A percentile compares a stretch with the other conserved stretches of the same genome.
These are phyloP conservation scores for Holocentrus rufus DNA, from an alignment of 2,797 vertebrate species.

Conservation along the genomic window DNA sequence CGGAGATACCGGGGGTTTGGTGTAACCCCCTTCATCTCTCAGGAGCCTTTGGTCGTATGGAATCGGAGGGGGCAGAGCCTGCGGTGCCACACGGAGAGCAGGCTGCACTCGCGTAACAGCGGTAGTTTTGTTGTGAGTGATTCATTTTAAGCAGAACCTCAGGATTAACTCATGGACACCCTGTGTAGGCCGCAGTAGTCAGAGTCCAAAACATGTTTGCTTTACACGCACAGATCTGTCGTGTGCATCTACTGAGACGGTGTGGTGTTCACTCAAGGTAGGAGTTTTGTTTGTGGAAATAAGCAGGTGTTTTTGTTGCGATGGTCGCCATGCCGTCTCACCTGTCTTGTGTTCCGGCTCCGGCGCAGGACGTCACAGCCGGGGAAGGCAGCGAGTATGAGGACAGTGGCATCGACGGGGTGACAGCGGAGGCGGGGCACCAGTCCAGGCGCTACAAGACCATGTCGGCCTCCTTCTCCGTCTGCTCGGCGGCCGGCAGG, in stretches of 20 bases:
- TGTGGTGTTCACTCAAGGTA: slow-evolving; percentile 14
- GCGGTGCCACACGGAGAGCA: slow-evolving; percentile 62
- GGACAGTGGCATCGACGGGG: slow-evolving; percentile 95
- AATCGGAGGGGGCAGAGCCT: slow-evolving; percentile 70
- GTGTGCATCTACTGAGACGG: slow-evolving; percentile 15
- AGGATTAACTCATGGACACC: slow-evolving; percentile 19
- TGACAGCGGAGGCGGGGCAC: slow-evolving; percentile 86
- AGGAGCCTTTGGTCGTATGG: slow-evolving; percentile 72
- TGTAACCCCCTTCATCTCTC: slow-evolving; percentile 74
- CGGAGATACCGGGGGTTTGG: slow-evolving; percentile 63
- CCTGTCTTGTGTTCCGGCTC: slow-evolving; percentile 59
- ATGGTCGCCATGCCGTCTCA: slow-evolving; percentile 60
- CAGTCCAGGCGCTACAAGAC: slow-evolving; percentile 92
- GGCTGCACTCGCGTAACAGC: slow-evolving; percentile 44
- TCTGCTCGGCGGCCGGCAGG: slow-evolving; percentile 81
- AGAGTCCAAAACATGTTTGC: slow-evolving; percentile 31
- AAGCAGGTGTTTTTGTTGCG: neutral
- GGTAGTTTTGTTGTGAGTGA: slow-evolving; percentile 47
- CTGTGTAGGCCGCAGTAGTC: slow-evolving; percentile 3
- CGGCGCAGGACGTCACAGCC: slow-evolving; percentile 87
- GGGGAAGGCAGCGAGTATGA: slow-evolving; percentile 94
- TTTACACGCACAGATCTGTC: slow-evolving; percentile 19
- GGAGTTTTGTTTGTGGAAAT: neutral
- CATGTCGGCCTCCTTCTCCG: slow-evolving; percentile 93
- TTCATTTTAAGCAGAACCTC: slow-evolving; percentile 44